phyloP scores from a whole-genome alignment of 1,140 invertebrate genomes.

The Hyphantria cunea region DNA sequence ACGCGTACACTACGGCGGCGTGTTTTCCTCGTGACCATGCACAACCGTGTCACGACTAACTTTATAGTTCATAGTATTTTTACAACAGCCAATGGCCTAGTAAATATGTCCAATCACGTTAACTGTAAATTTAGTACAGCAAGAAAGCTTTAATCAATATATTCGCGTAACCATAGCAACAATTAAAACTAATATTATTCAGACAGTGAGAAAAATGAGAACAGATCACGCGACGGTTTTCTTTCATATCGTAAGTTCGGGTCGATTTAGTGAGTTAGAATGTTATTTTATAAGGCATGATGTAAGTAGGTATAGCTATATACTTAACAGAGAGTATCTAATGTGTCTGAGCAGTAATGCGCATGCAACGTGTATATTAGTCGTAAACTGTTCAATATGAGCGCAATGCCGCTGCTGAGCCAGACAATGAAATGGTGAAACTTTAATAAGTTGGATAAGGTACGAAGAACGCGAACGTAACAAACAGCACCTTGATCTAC shows the following conservation, averaged over 20 bases:
- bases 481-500: conserved; percentile 39
- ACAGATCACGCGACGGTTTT: neutral
- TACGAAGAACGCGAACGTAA: conserved; percentile 29
- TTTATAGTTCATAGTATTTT: conserved; percentile 32
- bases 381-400: conserved; percentile 45
- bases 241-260: conserved; percentile 6
- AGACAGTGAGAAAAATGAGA: neutral
- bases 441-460: conserved; percentile 60
- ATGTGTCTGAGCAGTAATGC: conserved; percentile 20
- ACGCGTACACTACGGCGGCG: conserved; percentile 67
- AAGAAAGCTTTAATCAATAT: neutral
- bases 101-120: conserved; percentile 19
- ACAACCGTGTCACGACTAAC: conserved; percentile 48
- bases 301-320: neutral
- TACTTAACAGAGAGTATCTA: conserved; percentile 16
- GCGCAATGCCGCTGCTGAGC: conserved; percentile 13
- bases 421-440: conserved; percentile 57
- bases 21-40: conserved; percentile 67
- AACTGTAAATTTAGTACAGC: conserved; percentile 2
- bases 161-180: conserved; percentile 4
- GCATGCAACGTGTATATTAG: conserved; percentile 39
- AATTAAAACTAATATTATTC: conserved; percentile 11
- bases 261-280: conserved; percentile 18
- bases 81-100: conserved; percentile 12
- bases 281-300: conserved; percentile 13